These are phyloP conservation scores for Tympanuchus pallidicinctus DNA, from an alignment of 2,113 vertebrate species.

Conservation along the genomic window DNA sequence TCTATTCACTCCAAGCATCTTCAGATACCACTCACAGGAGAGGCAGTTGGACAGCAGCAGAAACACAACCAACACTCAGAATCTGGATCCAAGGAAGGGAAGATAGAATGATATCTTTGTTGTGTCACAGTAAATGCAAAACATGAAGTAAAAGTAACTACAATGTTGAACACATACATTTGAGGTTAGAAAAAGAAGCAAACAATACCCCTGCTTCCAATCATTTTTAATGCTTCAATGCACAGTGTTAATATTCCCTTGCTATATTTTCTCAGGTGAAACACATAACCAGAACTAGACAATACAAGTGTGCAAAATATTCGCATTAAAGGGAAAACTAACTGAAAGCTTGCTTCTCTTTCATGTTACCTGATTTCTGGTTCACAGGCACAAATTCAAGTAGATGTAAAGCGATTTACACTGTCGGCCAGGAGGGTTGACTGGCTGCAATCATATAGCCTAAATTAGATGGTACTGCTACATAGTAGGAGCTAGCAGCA, in stretches of 20 bases:
- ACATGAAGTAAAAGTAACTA: background rate
- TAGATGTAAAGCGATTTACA: background rate
- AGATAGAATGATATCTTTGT: background rate
- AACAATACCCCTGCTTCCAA: background rate
- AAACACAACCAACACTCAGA: background rate
- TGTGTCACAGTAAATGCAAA: background rate
- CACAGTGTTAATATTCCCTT: background rate
- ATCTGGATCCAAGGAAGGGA: background rate
- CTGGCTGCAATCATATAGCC: background rate
- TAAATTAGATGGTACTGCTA: background rate
- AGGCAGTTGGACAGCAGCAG: background rate
- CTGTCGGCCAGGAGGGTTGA: background rate
- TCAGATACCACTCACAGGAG: background rate
- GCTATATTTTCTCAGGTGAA: background rate
- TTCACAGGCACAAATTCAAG: background rate
- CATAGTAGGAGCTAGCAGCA: rapidly evolving
- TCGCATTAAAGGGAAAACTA: background rate
- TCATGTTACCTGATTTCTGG: background rate
- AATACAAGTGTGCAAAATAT: background rate
- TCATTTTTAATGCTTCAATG: background rate
- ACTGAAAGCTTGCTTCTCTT: background rate
- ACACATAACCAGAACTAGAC: background rate
- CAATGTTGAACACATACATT: background rate
- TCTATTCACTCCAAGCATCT: background rate
- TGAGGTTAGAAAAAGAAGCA: background rate